These are phyloP conservation scores for Drosophila melanosoma DNA, from an alignment of 2,888 invertebrate genomes.

Conservation along the genomic window DNA sequence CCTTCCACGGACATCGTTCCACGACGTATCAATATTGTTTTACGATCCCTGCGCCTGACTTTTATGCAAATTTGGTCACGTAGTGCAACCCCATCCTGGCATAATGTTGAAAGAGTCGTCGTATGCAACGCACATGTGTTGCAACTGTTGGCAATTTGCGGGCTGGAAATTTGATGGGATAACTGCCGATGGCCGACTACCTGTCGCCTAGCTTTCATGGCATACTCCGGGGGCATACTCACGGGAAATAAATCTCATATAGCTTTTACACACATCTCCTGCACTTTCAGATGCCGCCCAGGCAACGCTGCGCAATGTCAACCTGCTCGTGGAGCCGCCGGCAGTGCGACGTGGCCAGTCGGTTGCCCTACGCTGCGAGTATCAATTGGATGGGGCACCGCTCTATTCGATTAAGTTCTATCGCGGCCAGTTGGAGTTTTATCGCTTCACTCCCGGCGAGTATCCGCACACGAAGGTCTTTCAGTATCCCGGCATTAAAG, in stretches of 20 bases:
- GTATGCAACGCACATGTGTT: conserved; percentile 14
- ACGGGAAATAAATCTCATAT: conserved; percentile 60
- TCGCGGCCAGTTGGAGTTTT: conserved; percentile 89
- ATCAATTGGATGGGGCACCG: conserved; percentile 88
- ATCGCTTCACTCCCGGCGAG: conserved; percentile 89
- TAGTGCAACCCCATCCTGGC: conserved; percentile 23
- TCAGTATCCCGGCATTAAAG: conserved; percentile 88
- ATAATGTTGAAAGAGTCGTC: conserved; percentile 9
- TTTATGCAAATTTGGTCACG: conserved; percentile 64
- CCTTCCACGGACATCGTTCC: conserved; percentile 37
- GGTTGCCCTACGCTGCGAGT: conserved; percentile 87
- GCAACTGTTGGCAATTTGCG: conserved; percentile 49
- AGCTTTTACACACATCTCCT: conserved; percentile 11
- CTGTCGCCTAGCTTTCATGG: conserved; percentile 30
- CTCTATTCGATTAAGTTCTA: conserved; percentile 90
- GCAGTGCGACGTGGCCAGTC: conserved; percentile 88
- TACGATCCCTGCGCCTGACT: conserved; percentile 46
- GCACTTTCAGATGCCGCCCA: conserved; percentile 85
- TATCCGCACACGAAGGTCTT: conserved; percentile 88
- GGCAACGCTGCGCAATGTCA: conserved; percentile 85
- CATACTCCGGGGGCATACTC: conserved; percentile 53
- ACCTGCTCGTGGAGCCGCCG: conserved; percentile 87
- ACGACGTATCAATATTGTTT: conserved; percentile 73
- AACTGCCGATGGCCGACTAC: conserved; percentile 18
- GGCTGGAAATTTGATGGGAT: conserved; percentile 35